These are phyloP conservation scores for Lasius platythorax DNA, from an alignment of 2,888 invertebrate species.

Conservation along the genomic window DNA sequence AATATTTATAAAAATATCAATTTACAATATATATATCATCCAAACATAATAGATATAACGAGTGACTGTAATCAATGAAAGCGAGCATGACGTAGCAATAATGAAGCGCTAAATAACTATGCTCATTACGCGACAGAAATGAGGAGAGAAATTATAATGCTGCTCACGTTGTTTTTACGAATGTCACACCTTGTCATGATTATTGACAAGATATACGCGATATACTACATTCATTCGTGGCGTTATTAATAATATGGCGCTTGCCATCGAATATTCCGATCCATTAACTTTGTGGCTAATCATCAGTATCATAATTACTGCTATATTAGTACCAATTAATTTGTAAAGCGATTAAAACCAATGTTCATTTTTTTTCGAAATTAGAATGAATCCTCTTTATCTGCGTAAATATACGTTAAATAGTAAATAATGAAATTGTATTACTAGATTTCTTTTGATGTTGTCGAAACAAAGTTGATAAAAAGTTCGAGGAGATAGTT, in stretches of 20 bases:
- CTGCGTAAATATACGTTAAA: neutral
- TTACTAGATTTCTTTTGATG: neutral
- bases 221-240: constrained; percentile 65
- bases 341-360: neutral
- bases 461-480: neutral
- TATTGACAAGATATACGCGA: constrained; percentile 42
- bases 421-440: neutral
- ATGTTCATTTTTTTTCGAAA: neutral
- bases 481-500: neutral
- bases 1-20: neutral
- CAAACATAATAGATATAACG: neutral
- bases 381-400: neutral
- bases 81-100: constrained; percentile 45
- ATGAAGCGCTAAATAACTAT: constrained; percentile 52
- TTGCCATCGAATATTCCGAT: constrained; percentile 43
- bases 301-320: neutral
- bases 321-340: neutral
- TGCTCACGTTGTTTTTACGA: constrained; percentile 66
- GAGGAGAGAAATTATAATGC: constrained; percentile 49
- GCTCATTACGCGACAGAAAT: constrained; percentile 55
- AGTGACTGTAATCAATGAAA: constrained; percentile 43
- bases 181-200: constrained; percentile 70
- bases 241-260: constrained; percentile 62
- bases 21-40: neutral
- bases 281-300: neutral